phyloP scores from a whole-genome alignment of 2,888 invertebrate genomes.

The Drosophila lutescens region DNA sequence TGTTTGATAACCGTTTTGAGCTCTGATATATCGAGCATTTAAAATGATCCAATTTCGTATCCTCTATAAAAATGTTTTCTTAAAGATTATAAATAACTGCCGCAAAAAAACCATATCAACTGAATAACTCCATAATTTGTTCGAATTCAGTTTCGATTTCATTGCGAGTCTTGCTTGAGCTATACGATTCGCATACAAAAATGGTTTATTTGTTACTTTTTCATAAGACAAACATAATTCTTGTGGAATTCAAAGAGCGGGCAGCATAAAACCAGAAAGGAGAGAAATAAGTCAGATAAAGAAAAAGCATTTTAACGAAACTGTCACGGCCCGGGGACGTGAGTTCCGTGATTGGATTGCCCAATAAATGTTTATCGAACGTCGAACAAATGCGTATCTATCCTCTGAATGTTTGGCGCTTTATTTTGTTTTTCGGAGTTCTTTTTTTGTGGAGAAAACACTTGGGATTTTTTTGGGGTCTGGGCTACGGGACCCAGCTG shows the following conservation, averaged over 20 bases:
- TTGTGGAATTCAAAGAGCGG: slow-evolving; percentile 18
- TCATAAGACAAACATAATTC: slow-evolving; percentile 63
- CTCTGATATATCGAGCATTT: neutral
- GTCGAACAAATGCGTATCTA: slow-evolving; percentile 70
- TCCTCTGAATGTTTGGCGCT: slow-evolving; percentile 64
- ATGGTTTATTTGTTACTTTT: slow-evolving; percentile 55
- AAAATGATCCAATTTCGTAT: neutral
- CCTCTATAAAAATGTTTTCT: neutral
- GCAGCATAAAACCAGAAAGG: slow-evolving; percentile 20
- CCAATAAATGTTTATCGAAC: slow-evolving; percentile 80
- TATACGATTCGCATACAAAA: slow-evolving; percentile 39
- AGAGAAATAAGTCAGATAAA: slow-evolving; percentile 33
- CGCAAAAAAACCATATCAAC: slow-evolving; percentile 6
- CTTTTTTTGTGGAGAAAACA: slow-evolving; percentile 65
- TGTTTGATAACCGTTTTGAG: neutral
- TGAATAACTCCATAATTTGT: slow-evolving; percentile 14
- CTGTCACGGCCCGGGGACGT: slow-evolving; percentile 72
- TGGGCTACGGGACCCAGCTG: slow-evolving; percentile 23
- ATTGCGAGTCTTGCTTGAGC: slow-evolving; percentile 24
- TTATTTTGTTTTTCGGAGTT: slow-evolving; percentile 55
- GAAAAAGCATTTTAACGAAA: slow-evolving; percentile 72
- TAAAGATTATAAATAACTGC: neutral
- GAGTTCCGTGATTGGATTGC: slow-evolving; percentile 79
- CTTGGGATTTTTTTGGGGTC: slow-evolving; percentile 16
- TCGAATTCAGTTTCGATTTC: slow-evolving; percentile 38